Evolutionary conservation across 2,113 vertebrate genomes (phyloP).

Genomic region (Xenopus borealis): DNA sequence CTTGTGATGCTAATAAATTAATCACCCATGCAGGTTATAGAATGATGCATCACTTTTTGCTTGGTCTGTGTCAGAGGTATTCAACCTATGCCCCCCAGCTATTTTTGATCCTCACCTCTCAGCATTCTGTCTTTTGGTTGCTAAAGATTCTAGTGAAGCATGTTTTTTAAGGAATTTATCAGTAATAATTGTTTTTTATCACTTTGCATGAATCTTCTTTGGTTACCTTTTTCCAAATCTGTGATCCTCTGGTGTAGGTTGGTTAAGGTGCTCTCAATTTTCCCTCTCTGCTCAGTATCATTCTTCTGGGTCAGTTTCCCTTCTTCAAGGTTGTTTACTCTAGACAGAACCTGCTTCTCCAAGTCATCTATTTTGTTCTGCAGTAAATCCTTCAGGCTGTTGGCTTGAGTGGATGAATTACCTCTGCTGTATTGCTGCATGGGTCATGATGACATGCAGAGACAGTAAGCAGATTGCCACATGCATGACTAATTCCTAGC

Average conservation of each 20-base stretch:
- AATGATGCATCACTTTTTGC: too few relatives aligned
- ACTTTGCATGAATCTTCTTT: neutral
- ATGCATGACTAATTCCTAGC: too few relatives aligned
- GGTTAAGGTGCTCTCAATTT: slow-evolving; percentile 89
- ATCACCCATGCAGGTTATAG: too few relatives aligned
- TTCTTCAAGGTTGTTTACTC: slow-evolving; percentile 91
- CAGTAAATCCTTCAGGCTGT: slow-evolving; percentile 89
- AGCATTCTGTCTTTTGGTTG: too few relatives aligned
- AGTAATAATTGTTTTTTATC: too few relatives aligned
- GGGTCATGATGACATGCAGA: slow-evolving; percentile 35
- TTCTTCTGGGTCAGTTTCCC: slow-evolving; percentile 75
- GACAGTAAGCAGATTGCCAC: slow-evolving; percentile 32
- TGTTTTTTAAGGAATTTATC: too few relatives aligned
- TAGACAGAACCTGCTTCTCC: slow-evolving; percentile 91
- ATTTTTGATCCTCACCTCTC: too few relatives aligned
- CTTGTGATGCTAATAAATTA: too few relatives aligned
- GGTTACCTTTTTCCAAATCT: slow-evolving; percentile 90
- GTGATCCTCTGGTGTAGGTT: slow-evolving; percentile 92
- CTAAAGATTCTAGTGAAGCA: too few relatives aligned
- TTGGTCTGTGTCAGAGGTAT: too few relatives aligned
- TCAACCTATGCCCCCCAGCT: too few relatives aligned
- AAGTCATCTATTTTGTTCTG: slow-evolving; percentile 95
- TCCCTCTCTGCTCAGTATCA: slow-evolving; percentile 83
- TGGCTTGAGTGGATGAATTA: slow-evolving; percentile 82
- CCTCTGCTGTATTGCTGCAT: slow-evolving; percentile 86